A percentile compares a stretch with the other conserved stretches of the same genome.
These are phyloP conservation scores for Galleria mellonella DNA, from an alignment of 1,140 invertebrate genomes.

Conservation along the genomic window DNA sequence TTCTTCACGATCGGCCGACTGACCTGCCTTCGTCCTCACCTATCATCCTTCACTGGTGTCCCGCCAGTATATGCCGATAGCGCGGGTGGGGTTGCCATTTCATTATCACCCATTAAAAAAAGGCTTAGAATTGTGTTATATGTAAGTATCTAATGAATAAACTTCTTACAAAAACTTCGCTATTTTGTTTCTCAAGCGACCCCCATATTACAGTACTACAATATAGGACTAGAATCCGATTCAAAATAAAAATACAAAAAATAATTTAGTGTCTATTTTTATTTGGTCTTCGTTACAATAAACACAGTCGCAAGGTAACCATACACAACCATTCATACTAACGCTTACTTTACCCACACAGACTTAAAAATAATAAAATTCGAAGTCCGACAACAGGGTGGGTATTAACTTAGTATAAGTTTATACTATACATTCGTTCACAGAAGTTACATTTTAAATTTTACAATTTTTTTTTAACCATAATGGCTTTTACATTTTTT, in stretches of 20 bases:
- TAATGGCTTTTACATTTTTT: conserved; percentile 37
- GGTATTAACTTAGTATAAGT: not conserved
- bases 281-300: conserved; percentile 62
- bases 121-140: no score
- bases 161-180: no score
- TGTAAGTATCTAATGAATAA: no score
- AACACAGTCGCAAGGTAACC: conserved; percentile 29
- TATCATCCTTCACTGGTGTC: no score
- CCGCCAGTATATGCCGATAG: no score
- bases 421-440: conserved; percentile 10
- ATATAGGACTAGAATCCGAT: no score
- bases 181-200: no score
- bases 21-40: no score
- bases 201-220: no score
- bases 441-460: conserved; percentile 12
- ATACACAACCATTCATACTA: conserved; percentile 28
- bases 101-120: no score
- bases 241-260: conserved; percentile 22
- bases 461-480: conserved; percentile 27
- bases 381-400: conserved; percentile 1
- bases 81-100: no score
- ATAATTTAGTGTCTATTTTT: conserved; percentile 45
- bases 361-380: conserved; percentile 13
- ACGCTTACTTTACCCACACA: conserved; percentile 18
- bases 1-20: no score